Base-by-base conservation (phyloP, 2,888 invertebrate genomes). In the Crepidodera aurea region DNA sequence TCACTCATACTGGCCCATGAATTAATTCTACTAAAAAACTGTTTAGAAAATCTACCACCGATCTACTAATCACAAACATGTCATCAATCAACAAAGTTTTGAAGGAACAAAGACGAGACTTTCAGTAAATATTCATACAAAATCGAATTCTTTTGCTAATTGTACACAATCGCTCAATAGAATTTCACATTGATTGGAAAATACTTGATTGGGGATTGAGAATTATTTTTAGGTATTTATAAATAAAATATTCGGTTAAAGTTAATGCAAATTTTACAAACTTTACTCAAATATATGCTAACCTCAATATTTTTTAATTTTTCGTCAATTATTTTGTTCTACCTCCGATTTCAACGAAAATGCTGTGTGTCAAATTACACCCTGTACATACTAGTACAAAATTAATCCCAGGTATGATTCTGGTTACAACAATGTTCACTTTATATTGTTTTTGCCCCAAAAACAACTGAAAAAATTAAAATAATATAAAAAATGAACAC, bases 1-100 rank as follows among this genome's bases (percentile, higher is more conserved):
- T 22, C 3, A 22, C 22, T 22, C 22, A 22, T 22, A 22, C 22
- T 22, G 22, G 22, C 22, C 22, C 6, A 22, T 22, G 2, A 22
- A 22, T n/a, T n/a, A n/a, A n/a, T n/a, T n/a, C n/a, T n/a, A 22
- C 2, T 22, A 22, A 22, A 51, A 37, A 22, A 13, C 22, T 37
- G 51, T 37, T 51, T n/a, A 12, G 32, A 22, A 51, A 19, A 18
- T 25, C 39, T 25, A 39, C 37, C 53, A 40, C 53, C 53, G 53
- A 53, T 53, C 53, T 53, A 53, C 53, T 40, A 27, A 53, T 53
- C 40, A 40, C 53, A 53, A 39, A 37, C 25, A 51, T 51, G 8
- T 16, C 51, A 51, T n/a, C 7, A 48, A 46, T 19, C 13, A 32
- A 32, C 16, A 29, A 6, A 13, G 27, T 50, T n/a, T 8, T 10